Evolutionary conservation across 2,888 invertebrate species (phyloP).

Genomic region (Gymnocheta viridis): DNA sequence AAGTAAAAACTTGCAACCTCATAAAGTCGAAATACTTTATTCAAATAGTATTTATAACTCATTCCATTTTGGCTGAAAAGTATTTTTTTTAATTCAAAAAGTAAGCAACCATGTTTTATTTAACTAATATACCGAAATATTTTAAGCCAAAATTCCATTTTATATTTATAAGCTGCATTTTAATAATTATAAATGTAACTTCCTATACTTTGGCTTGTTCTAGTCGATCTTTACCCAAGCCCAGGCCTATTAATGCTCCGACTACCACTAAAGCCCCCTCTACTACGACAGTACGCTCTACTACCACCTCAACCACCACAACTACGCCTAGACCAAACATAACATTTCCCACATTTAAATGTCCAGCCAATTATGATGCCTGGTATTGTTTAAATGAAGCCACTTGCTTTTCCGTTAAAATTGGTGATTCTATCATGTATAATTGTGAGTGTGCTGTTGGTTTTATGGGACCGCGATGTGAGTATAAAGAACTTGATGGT

Average conservation of each 20-base stretch:
- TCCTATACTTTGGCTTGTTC: constrained; percentile 78
- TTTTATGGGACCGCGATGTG: constrained; percentile 96
- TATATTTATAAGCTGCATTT: constrained; percentile 50
- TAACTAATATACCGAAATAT: constrained; percentile 8
- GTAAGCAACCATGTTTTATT: constrained; percentile 25
- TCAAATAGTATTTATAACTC: constrained; percentile 38
- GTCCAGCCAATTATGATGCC: constrained; percentile 95
- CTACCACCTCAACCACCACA: constrained; percentile 84
- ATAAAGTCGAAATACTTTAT: neutral
- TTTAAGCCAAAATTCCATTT: constrained; percentile 58
- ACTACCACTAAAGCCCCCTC: constrained; percentile 68
- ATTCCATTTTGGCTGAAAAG: constrained; percentile 46
- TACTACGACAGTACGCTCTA: constrained; percentile 64
- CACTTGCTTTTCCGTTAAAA: constrained; percentile 96
- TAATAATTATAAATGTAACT: constrained; percentile 30
- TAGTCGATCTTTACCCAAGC: constrained; percentile 87
- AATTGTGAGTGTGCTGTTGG: constrained; percentile 98
- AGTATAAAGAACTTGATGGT: constrained; percentile 97
- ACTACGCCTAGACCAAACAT: constrained; percentile 92
- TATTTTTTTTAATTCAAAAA: constrained; percentile 15
- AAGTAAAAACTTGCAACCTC: constrained; percentile 1
- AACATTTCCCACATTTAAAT: constrained; percentile 97
- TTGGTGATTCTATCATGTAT: constrained; percentile 95
- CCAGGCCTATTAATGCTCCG: constrained; percentile 83
- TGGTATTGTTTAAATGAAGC: constrained; percentile 98